Evolutionary conservation across 2,888 invertebrate species (phyloP), one percentile per base, ranked within the genome.

Genomic region (Ceratothoa steindachneri): DNA sequence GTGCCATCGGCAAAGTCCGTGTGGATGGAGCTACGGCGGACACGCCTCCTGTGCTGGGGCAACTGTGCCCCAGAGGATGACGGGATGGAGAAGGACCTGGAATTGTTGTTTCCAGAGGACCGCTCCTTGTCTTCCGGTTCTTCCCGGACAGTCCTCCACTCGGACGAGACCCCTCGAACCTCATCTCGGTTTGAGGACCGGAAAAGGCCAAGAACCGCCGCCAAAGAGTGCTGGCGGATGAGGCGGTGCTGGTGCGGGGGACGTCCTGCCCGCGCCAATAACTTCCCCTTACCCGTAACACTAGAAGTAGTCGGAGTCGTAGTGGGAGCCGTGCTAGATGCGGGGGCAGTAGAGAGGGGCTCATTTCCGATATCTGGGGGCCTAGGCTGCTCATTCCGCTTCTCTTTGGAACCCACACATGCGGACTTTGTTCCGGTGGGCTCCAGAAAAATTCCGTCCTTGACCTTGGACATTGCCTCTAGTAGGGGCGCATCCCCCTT

Each of bases 21-120:
- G 41, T 74, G 71, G 64, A 75, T 74, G 22, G 76, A 80, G 67
- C 80, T 74, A 12, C 75, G 71, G n/a, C 73, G 70, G 30, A 65
- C 81, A 69, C 80, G 80, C 31, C 72, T 68, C 7, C 78, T 60
- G 0, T 80, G 80, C 72, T 80, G 80, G 19, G 81, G 68, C 31
- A 77, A 60, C 27, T 73, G 71, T 52, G 77, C 67, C 72, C 41
- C 77, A 15, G 71, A 30, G 31, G 74, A 72, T 68, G 75, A 75
- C 69, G 75, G 75, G 67, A 75, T 75, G 52, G 75, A 75, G 67
- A 69, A 72, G 27, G 75, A 75, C 22, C 75, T 68, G 4, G 75
- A 75, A 41, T 75, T 75, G 66, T 72, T 75, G 66, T 65, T 69
- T 27, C 72, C 69, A n/a, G 75, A 75, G 4, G 72, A 75, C 27